phyloP scores from a whole-genome alignment of 2,888 invertebrate genomes.

The Scelioninae gen. 1 region DNA sequence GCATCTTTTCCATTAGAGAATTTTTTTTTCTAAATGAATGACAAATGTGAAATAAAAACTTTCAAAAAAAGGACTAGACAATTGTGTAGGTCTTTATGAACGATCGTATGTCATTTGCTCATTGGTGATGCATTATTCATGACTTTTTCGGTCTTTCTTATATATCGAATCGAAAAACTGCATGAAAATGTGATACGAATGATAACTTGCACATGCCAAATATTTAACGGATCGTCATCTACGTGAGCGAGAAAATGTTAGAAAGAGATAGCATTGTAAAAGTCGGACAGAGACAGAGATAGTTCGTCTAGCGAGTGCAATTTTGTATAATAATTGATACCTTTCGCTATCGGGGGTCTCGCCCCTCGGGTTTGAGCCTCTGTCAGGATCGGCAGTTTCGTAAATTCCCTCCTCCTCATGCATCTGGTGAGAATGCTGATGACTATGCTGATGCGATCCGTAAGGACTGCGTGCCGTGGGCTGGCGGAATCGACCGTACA shows the following conservation, averaged over 20 bases:
- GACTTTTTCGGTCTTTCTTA: conserved; percentile 28
- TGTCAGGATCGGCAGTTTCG: conserved; percentile 92
- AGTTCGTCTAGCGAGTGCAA: too few relatives aligned
- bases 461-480: conserved; percentile 86
- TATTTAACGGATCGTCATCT: conserved; percentile 59
- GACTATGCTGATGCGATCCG: conserved; percentile 85
- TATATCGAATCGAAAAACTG: conserved; percentile 47
- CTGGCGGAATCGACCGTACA: conserved; percentile 87
- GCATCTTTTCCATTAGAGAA: too few relatives aligned
- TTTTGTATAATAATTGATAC: conserved; percentile 85
- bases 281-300: conserved; percentile 9
- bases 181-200: conserved; percentile 59
- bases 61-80: neutral
- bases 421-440: conserved; percentile 86
- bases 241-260: conserved; percentile 26
- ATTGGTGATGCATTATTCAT: conserved; percentile 43
- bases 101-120: conserved; percentile 34
- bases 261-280: neutral
- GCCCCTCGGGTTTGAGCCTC: conserved; percentile 89
- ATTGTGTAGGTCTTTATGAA: conserved; percentile 20
- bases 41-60: neutral
- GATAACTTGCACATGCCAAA: conserved; percentile 54
- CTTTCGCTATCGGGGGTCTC: conserved; percentile 95
- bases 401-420: conserved; percentile 93
- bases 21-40: neutral